A percentile compares a stretch with the other conserved stretches of the same genome.
These are phyloP conservation scores for Canis aureus DNA, from an alignment of 2,113 vertebrate genomes.

Conservation along the genomic window DNA sequence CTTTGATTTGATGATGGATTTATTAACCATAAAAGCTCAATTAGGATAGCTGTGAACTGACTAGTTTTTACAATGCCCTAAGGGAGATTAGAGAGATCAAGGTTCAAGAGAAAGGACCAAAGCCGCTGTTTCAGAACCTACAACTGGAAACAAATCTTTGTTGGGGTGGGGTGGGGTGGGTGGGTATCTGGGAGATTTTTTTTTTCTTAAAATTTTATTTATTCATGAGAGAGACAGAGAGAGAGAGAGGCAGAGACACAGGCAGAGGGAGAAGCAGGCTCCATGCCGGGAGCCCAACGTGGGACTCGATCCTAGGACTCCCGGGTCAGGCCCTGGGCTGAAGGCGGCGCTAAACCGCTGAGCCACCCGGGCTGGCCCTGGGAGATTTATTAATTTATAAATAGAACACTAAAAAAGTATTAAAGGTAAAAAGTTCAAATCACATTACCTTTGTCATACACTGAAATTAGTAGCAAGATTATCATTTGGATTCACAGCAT, in stretches of 20 bases:
- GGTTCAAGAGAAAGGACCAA: neutral
- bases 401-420: neutral
- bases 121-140: constrained; percentile 17
- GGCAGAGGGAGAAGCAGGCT: no score
- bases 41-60: neutral
- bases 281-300: no score
- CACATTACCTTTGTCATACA: neutral
- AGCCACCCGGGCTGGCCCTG: neutral
- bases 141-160: constrained; percentile 10
- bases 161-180: no score
- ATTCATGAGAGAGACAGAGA: no score
- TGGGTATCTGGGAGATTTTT: neutral
- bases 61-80: constrained; percentile 5
- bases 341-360: no score
- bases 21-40: neutral
- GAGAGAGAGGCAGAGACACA: no score
- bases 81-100: neutral
- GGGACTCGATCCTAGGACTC: no score
- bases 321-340: no score
- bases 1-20: neutral
- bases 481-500: neutral
- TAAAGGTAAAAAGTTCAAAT: neutral
- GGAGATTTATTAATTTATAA: constrained; percentile 42
- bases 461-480: neutral
- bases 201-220: no score